Evolutionary conservation across 2,113 vertebrate species (phyloP).

Genomic region (Condylura cristata): DNA sequence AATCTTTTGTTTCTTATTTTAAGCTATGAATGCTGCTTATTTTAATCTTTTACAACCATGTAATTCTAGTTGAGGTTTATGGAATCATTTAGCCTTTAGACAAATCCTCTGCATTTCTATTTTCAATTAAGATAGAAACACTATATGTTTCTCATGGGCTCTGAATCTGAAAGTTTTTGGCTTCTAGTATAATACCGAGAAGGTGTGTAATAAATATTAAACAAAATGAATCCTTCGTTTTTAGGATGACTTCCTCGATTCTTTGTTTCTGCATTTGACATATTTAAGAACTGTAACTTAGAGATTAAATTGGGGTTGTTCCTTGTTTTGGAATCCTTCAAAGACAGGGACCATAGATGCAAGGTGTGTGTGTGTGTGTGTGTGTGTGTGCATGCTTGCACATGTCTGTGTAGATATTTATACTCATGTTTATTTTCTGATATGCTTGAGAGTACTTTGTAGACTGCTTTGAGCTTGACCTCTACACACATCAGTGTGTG

Average conservation of each 20-base stretch:
- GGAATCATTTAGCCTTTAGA: background rate
- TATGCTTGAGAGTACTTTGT: background rate
- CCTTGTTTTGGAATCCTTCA: background rate
- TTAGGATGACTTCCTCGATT: background rate
- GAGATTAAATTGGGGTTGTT: background rate
- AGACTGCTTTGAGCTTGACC: background rate
- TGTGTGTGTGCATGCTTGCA: background rate
- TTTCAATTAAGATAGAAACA: constrained; percentile 21
- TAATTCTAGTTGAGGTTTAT: background rate
- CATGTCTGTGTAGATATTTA: background rate
- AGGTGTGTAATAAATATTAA: background rate
- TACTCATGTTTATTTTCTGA: background rate
- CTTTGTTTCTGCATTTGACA: background rate
- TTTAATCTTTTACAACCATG: constrained; percentile 9
- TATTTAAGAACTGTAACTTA: background rate
- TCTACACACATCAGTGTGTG: background rate
- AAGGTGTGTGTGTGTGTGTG: background rate
- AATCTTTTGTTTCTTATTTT: background rate
- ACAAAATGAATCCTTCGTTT: background rate
- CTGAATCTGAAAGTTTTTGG: background rate
- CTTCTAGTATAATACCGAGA: background rate
- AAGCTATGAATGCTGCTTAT: background rate
- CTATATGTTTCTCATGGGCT: background rate
- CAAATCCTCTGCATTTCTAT: background rate
- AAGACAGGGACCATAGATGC: background rate